Percentiles rank a stretch among this genome's conserved stretches.
Conservation (phyloP, 2,888 invertebrate species). For the Calameuta filiformis region DNA sequence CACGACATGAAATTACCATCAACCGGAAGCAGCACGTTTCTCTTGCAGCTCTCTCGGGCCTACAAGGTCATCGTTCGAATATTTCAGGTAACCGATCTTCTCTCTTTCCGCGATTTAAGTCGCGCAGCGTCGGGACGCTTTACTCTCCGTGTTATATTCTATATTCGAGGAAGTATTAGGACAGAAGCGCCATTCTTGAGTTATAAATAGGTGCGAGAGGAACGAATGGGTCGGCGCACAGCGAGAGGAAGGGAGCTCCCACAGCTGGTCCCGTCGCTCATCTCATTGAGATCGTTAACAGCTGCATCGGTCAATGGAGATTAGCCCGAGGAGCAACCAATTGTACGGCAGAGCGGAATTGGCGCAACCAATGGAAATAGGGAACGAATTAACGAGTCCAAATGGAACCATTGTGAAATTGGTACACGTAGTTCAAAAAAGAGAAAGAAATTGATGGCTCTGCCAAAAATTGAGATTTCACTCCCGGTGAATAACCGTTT, state of each 20-base stretch:
- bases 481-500: too few species aligned
- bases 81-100: too few species aligned
- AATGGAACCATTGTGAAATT: background rate
- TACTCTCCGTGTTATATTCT: background rate
- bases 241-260: conserved; percentile 32
- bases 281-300: conserved; percentile 59
- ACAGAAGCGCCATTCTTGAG: conserved; percentile 51
- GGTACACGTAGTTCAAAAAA: too few species aligned
- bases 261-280: conserved; percentile 57
- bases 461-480: background rate
- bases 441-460: background rate
- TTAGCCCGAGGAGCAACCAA: conserved; percentile 45
- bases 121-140: background rate
- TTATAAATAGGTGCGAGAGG: conserved; percentile 48
- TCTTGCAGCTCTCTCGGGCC: too few species aligned
- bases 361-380: conserved; percentile 37
- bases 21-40: too few species aligned
- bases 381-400: conserved; percentile 12
- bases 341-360: conserved; percentile 51
- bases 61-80: too few species aligned
- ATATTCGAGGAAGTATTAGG: background rate
- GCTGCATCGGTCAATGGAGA: conserved; percentile 57
- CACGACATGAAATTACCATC: too few species aligned
- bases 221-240: conserved; percentile 20
- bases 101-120: too few species aligned